Evolutionary conservation across 1,140 invertebrate species (phyloP), one percentile per base, ranked within the genome.

Genomic region (Phymorhynchus buccinoides): DNA sequence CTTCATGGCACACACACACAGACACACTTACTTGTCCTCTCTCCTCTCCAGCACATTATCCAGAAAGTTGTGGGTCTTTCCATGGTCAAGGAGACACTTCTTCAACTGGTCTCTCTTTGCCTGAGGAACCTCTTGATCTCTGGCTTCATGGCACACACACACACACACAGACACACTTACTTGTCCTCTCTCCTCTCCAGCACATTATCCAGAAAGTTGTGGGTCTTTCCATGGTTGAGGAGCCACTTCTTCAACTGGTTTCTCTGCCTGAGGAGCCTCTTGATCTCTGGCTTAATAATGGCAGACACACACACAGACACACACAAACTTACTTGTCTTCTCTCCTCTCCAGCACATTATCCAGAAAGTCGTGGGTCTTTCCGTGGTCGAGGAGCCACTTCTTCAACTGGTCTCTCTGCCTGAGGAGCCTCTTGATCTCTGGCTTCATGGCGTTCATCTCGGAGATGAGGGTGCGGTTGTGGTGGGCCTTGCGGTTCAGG

Each of bases 391-490:
- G 78, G 41, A 92, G 87, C 88, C 89, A 91, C 90, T 93, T 93
- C 86, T 94, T 93, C 27, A 91, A 91, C 66, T 94, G 92, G 84
- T 95, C 94, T 87, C 94, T 87, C 66, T 93, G 92, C 86, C 96
- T 95, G 44, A 95, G 95, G 56, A 98, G 93, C 88, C 96, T 94
- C 87, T 96, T 95, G 41, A 99, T 95, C 91, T 98, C 96, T 12
- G 97, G 97, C 92, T 98, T 98, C 66, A 98, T 94, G 68, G 95
- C 95, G 89, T 96, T 97, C 93, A 98, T 97, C 94, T 99, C 96
- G 88, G 97, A 95, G 91, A 99, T 97, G 7, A 98, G 94, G 22
- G 95, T 94, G 86, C 97, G 95, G 90, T 96, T 96, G 85, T 96
- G 95, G 35, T 95, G 95, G 52, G 96, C 95, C 91, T 96, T 96